Evolutionary conservation across 1,140 invertebrate genomes (phyloP), one percentile per base, ranked within the genome.

Genomic region (Zeugodacus cucurbitae): DNA sequence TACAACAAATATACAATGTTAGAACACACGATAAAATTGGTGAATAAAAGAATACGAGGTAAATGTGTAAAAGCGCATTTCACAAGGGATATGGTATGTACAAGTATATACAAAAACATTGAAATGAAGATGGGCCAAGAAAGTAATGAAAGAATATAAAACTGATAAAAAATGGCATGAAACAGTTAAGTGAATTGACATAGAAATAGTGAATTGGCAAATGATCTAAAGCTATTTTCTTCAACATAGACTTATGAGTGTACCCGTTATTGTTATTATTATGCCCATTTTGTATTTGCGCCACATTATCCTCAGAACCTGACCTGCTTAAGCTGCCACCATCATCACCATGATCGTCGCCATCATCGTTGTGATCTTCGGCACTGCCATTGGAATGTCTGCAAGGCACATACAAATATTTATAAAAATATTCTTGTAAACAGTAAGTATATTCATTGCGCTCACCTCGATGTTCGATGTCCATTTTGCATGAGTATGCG

Each of bases 261-360:
- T 93, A 93, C 93, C 93, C 93, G 92, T 93, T 93, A 93, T 93
- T 93, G 91, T 93, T 93, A 93, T 92, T 93, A 93, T 93, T 93
- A 93, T 93, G 93, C 93, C 93, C 93, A 92, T 93, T 93, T 93
- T 93, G 92, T 90, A 93, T 93, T 92, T 93, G 93, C 91, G 93
- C 92, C 92, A 93, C 93, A 93, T 93, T 93, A 93, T 93, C 93
- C 92, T 93, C 93, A 90, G 93, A 93, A 93, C 91, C 93, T 93
- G 93, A 93, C 93, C 93, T 93, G 93, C 93, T 93, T 90, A 94
- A 91, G 91, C 95, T 95, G 93, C 94, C 89, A 93, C 94, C 90
- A 94, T 94, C 91, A 93, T 94, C 89, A 93, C 93, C 89, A 91
- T 94, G 91, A 93, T 94, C 91, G 90, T 94, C 93, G 91, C 93